Evolutionary conservation across 2,888 invertebrate genomes (phyloP).

Genomic region (Hirtodrosophila histrioides): DNA sequence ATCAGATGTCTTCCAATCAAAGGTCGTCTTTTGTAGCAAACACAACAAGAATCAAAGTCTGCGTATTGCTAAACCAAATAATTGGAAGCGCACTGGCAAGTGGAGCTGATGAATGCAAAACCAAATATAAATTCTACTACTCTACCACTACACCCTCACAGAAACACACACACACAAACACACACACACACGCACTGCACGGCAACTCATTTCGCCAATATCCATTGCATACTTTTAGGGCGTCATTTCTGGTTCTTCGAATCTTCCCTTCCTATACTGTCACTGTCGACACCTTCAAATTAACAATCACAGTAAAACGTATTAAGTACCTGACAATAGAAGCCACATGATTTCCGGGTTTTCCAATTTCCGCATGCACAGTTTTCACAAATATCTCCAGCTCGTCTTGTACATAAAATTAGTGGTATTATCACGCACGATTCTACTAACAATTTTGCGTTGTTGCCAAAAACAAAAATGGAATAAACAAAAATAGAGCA

Average conservation of each 20-base stretch:
- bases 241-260: conserved; percentile 15
- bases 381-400: conserved; percentile 43
- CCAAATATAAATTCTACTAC: conserved; percentile 32
- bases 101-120: conserved; percentile 29
- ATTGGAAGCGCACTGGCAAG: conserved; percentile 67
- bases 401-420: not conserved
- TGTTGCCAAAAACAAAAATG: conserved; percentile 38
- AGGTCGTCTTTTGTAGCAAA: conserved; percentile 84
- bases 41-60: conserved; percentile 80
- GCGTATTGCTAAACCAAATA: conserved; percentile 74
- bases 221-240: conserved; percentile 43
- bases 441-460: conserved; percentile 24
- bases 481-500: conserved; percentile 30
- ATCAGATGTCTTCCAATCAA: conserved; percentile 85
- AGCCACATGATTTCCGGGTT: conserved; percentile 31
- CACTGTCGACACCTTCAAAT: not conserved
- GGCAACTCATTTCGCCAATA: conserved; percentile 40
- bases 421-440: not conserved
- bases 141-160: conserved; percentile 15
- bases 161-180: conserved; percentile 7
- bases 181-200: conserved; percentile 32
- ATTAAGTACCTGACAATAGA: conserved; percentile 80
- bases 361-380: conserved; percentile 12
- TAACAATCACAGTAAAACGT: conserved; percentile 40
- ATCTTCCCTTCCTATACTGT: conserved; percentile 2